Conservation (phyloP, 1,140 invertebrate genomes). For the Drosophila sulfurigaster region DNA sequence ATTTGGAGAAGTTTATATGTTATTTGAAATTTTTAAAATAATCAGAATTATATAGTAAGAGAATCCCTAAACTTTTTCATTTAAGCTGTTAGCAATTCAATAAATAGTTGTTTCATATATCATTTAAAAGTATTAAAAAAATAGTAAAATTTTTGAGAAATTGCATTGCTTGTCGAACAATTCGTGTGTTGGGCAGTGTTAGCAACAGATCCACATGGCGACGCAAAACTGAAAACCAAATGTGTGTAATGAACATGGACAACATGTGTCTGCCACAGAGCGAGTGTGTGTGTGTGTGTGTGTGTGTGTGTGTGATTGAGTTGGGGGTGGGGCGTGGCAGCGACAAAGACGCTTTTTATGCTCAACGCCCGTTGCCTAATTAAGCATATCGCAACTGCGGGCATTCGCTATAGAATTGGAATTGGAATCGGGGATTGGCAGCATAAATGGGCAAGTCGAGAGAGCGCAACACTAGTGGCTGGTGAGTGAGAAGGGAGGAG, state of each 20-base stretch:
- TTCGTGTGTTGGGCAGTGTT: slow-evolving; percentile 54
- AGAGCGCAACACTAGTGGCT: too few relatives aligned
- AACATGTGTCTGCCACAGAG: slow-evolving; percentile 58
- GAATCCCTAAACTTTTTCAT: too few relatives aligned
- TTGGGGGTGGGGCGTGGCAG: slow-evolving; percentile 66
- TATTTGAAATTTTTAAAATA: too few relatives aligned
- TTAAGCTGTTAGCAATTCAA: too few relatives aligned
- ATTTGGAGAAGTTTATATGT: too few relatives aligned
- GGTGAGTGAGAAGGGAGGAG: neutral
- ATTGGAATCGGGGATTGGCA: neutral
- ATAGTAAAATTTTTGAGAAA: too few relatives aligned
- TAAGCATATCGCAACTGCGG: slow-evolving; percentile 72
- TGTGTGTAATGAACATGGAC: slow-evolving; percentile 73
- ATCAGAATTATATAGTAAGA: too few relatives aligned
- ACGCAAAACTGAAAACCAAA: slow-evolving; percentile 55
- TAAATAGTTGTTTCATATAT: too few relatives aligned
- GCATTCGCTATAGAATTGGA: slow-evolving; percentile 11
- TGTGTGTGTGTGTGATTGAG: slow-evolving; percentile 20
- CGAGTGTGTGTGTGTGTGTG: slow-evolving; percentile 14
- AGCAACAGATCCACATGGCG: slow-evolving; percentile 56
- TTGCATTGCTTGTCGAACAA: neutral
- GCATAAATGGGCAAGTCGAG: too few relatives aligned
- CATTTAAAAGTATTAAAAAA: too few relatives aligned
- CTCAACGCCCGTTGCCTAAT: slow-evolving; percentile 76
- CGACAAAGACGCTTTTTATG: slow-evolving; percentile 80